phyloP scores from a whole-genome alignment of 2,113 vertebrate genomes.

The Eretmochelys imbricata region DNA sequence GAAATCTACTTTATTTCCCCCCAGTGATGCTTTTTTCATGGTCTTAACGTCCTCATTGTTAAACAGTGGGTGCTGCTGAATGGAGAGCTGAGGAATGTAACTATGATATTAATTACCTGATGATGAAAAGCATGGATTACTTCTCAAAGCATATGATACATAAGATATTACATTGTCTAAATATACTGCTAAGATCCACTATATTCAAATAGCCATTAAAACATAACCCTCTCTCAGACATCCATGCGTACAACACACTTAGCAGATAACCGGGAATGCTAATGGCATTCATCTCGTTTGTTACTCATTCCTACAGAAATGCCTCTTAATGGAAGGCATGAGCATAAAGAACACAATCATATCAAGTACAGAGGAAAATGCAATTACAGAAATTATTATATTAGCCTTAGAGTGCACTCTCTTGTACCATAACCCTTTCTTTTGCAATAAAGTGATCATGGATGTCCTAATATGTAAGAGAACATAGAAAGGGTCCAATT shows the following conservation, averaged over 20 bases:
- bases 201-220: background rate
- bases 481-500: background rate
- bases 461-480: background rate
- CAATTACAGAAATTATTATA: background rate
- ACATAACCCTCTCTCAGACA: background rate
- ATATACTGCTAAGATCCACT: background rate
- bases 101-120: background rate
- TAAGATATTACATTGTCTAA: background rate
- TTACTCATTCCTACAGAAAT: conserved; percentile 1
- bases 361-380: background rate
- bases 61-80: background rate
- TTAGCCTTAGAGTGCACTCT: background rate
- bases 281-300: too few species aligned
- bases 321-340: background rate
- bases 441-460: background rate
- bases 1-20: background rate
- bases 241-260: background rate
- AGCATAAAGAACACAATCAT: background rate
- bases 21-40: background rate
- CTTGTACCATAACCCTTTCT: background rate
- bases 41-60: background rate
- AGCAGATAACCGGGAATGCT: too few species aligned
- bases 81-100: background rate
- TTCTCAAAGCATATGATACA: background rate
- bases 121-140: background rate